Percentiles rank a stretch among this genome's conserved stretches.
phyloP scores from a whole-genome alignment of 2,888 invertebrate species.

The Caenorhabditis sp. region DNA sequence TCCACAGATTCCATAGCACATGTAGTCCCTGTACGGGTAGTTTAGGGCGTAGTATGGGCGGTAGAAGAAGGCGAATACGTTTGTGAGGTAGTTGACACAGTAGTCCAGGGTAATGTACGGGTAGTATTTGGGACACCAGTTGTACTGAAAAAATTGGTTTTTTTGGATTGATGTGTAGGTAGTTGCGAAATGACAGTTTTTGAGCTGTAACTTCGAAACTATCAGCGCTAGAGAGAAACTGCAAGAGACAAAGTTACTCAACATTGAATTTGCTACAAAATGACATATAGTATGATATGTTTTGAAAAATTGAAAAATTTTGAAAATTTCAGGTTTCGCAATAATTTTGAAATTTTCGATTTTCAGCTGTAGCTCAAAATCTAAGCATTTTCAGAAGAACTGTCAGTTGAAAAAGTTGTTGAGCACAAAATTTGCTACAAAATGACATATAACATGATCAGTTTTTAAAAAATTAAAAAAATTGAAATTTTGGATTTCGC shows the following conservation, averaged over 20 bases:
- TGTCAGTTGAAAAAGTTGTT: too few relatives aligned
- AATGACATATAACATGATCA: too few relatives aligned
- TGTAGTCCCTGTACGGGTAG: slow-evolving; percentile 19
- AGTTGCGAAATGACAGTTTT: not conserved
- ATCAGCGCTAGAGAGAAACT: too few relatives aligned
- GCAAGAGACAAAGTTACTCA: too few relatives aligned
- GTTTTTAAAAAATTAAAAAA: not conserved
- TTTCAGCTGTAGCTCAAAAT: too few relatives aligned
- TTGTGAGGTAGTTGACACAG: not conserved
- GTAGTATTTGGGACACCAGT: slow-evolving; percentile 6
- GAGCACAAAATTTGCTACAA: too few relatives aligned
- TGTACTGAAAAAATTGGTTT: slow-evolving; percentile 12
- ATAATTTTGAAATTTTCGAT: too few relatives aligned
- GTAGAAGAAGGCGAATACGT: slow-evolving; percentile 1
- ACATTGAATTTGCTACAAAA: too few relatives aligned
- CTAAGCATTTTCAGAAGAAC: too few relatives aligned
- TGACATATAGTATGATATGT: too few relatives aligned
- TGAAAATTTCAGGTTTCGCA: slow-evolving; percentile 37
- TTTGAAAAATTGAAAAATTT: not conserved
- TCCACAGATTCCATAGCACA: slow-evolving; percentile 11
- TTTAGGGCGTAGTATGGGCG: not conserved
- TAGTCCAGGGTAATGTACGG: not conserved
- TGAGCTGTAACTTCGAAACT: too few relatives aligned
- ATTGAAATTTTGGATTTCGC: not conserved
- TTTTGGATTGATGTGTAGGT: not conserved